Percentiles rank a stretch among this genome's conserved stretches.
These are phyloP conservation scores for Atopsyche davidsoni DNA, from an alignment of 1,140 invertebrate species.

Conservation along the genomic window DNA sequence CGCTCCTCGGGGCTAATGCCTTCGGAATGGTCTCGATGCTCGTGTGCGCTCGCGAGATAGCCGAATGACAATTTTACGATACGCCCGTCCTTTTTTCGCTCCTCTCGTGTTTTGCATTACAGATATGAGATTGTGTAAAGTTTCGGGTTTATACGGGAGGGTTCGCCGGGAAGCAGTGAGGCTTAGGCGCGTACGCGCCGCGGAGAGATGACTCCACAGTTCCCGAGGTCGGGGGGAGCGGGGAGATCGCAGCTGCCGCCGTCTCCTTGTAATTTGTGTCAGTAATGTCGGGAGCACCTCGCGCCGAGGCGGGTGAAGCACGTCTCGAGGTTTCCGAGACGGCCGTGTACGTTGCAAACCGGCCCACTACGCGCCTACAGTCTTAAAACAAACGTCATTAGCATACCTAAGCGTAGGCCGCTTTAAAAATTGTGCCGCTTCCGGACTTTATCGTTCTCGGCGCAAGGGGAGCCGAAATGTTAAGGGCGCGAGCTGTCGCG, in stretches of 20 bases:
- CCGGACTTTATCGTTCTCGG: slow-evolving; percentile 15
- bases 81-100: slow-evolving; percentile 7
- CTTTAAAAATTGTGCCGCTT: slow-evolving; percentile 18
- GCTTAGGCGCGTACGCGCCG: slow-evolving; percentile 14
- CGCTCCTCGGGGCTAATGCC: slow-evolving; percentile 5
- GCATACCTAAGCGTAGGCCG: slow-evolving; percentile 21
- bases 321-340: no score
- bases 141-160: slow-evolving; percentile 17
- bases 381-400: slow-evolving; percentile 24
- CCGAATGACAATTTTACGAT: no score
- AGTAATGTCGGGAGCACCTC: slow-evolving; percentile 23
- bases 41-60: no score
- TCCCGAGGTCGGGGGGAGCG: slow-evolving; percentile 1
- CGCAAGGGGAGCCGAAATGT: slow-evolving; percentile 6
- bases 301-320: slow-evolving; percentile 9
- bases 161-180: slow-evolving; percentile 11
- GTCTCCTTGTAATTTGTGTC: slow-evolving; percentile 23
- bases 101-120: no score
- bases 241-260: slow-evolving; percentile 14
- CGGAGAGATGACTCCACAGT: slow-evolving; percentile 22
- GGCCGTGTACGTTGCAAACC: slow-evolving; percentile 1
- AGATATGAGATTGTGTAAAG: no score
- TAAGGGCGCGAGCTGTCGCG: slow-evolving; percentile 11
- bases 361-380: neutral
- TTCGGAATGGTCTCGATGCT: neutral